Conservation (phyloP, 2,113 vertebrate genomes). For the Lamprotornis superbus region DNA sequence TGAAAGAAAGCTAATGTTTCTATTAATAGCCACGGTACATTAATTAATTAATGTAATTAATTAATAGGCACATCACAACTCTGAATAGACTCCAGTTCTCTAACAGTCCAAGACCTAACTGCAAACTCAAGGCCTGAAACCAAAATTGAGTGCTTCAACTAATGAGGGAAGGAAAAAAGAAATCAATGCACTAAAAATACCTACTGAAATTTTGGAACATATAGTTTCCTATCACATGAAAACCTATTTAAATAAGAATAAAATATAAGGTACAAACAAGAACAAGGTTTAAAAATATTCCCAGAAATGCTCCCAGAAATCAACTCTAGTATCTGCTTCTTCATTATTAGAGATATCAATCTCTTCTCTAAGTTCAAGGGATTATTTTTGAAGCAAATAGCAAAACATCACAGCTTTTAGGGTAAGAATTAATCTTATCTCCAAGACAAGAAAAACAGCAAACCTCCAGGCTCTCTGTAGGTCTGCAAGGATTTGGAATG, state of each 20-base stretch:
- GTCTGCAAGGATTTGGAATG: background rate
- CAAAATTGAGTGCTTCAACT: background rate
- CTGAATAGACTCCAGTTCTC: background rate
- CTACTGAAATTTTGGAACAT: fast-evolving
- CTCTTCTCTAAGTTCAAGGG: background rate
- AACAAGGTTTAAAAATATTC: background rate
- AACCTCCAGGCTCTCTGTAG: background rate
- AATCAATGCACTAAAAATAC: background rate
- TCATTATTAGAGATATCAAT: background rate
- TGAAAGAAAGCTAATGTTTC: background rate
- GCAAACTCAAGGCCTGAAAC: background rate
- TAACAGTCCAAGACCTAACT: background rate
- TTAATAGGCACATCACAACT: background rate
- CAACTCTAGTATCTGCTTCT: background rate
- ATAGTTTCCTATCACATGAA: background rate
- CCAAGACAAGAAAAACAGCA: background rate
- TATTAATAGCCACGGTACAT: background rate
- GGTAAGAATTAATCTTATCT: background rate
- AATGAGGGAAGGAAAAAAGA: background rate
- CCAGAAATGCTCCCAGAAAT: background rate
- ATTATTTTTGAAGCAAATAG: background rate
- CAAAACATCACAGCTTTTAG: background rate
- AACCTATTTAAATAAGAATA: background rate
- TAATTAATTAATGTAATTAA: background rate
- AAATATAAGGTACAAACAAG: background rate